These are phyloP conservation scores for Trypoxylon attenuatum DNA, from an alignment of 2,888 invertebrate genomes.

Conservation along the genomic window DNA sequence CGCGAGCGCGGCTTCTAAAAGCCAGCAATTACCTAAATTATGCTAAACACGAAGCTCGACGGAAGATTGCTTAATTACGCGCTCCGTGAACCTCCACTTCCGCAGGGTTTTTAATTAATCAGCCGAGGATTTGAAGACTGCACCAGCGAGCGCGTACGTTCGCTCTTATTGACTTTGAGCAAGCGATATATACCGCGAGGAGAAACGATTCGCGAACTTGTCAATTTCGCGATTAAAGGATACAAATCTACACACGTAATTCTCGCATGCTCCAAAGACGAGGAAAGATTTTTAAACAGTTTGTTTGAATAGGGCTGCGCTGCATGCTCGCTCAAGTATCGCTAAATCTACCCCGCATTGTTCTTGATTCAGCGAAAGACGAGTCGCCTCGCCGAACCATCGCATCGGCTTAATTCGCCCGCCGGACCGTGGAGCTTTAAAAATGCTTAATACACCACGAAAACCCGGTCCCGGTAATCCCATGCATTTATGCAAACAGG, in stretches of 20 bases:
- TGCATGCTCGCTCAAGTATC: constrained; percentile 1
- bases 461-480: not conserved
- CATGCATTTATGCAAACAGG: not conserved
- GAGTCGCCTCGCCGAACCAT: constrained; percentile 15
- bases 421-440: constrained; percentile 28
- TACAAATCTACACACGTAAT: too few relatives aligned
- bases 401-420: constrained; percentile 21
- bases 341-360: constrained; percentile 50
- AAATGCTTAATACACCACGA: constrained; percentile 31
- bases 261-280: too few relatives aligned
- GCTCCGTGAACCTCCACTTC: not conserved
- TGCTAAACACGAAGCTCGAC: not conserved
- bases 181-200: not conserved
- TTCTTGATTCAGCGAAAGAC: constrained; percentile 42
- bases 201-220: too few relatives aligned
- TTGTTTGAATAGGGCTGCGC: not conserved
- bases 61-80: not conserved
- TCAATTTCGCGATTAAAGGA: too few relatives aligned
- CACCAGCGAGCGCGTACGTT: not conserved
- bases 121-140: too few relatives aligned
- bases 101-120: too few relatives aligned
- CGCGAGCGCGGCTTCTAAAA: not conserved
- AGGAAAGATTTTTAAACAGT: too few relatives aligned
- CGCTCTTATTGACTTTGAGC: not conserved
- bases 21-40: not conserved